phyloP scores from a whole-genome alignment of 2,797 vertebrate genomes.

The Fistularia commersonii region DNA sequence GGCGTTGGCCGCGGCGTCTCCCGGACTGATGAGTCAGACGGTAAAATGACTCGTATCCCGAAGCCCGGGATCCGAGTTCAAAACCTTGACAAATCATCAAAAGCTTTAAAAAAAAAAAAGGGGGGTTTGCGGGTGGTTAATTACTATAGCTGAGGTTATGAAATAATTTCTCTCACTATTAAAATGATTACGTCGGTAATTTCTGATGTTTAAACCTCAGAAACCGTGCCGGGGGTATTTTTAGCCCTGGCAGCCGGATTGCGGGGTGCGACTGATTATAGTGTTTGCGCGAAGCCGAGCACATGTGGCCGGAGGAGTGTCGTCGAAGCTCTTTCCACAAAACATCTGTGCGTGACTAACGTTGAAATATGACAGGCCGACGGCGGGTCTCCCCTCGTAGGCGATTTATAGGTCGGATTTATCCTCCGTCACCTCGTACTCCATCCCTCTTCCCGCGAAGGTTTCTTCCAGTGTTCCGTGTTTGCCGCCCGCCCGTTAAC shows the following conservation, averaged over 20 bases:
- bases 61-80: conserved; percentile 36
- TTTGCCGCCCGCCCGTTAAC: no score
- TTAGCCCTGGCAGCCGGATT: conserved; percentile 57
- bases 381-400: conserved; percentile 38
- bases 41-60: conserved; percentile 28
- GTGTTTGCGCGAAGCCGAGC: conserved; percentile 59
- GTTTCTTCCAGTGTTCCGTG: no score
- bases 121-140: conserved; percentile 38
- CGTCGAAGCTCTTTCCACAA: conserved; percentile 40
- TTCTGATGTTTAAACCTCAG: conserved; percentile 46
- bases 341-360: conserved; percentile 71
- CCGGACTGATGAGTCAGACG: conserved; percentile 58
- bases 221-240: no score
- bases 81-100: conserved; percentile 58
- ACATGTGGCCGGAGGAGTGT: conserved; percentile 55
- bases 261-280: conserved; percentile 72
- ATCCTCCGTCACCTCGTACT: conserved; percentile 38
- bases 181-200: conserved; percentile 49
- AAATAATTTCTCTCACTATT: conserved; percentile 50
- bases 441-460: conserved; percentile 17
- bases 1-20: conserved; percentile 42
- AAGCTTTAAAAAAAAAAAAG: conserved; percentile 20
- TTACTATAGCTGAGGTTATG: conserved; percentile 47
- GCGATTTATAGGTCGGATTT: conserved; percentile 47
- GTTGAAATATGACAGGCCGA: conserved; percentile 51